Evolutionary conservation across 2,888 invertebrate genomes (phyloP).

Genomic region (Tigriopus californicus): DNA sequence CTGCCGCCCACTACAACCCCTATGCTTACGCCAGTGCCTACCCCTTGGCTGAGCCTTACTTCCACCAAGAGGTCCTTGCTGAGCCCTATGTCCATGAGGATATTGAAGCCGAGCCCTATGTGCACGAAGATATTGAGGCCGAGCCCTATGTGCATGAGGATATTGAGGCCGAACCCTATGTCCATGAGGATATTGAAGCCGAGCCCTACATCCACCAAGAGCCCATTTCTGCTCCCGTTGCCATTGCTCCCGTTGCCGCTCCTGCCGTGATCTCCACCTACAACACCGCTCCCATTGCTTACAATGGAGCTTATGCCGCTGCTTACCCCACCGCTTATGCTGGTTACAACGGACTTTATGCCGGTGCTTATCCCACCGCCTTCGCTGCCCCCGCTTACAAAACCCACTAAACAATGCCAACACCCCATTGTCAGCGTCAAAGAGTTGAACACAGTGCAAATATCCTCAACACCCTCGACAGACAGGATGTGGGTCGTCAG

Average conservation of each 20-base stretch:
- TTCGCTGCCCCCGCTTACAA: background rate
- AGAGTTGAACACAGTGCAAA: too few relatives aligned
- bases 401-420: too few relatives aligned
- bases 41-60: conserved; percentile 2
- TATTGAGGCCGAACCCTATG: background rate
- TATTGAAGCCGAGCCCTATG: background rate
- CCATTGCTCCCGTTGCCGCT: background rate
- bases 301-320: conserved; percentile 3
- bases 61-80: conserved; percentile 4
- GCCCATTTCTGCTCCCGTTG: background rate
- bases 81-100: background rate
- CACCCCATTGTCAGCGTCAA: too few relatives aligned
- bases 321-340: background rate
- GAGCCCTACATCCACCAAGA: conserved; percentile 13
- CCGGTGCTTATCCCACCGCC: conserved; percentile 4
- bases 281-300: background rate
- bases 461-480: too few relatives aligned
- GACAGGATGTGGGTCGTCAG: too few relatives aligned
- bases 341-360: background rate
- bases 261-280: background rate
- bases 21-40: conserved; percentile 1
- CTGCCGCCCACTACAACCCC: background rate
- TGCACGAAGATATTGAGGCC: conserved; percentile 1
- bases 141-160: background rate
- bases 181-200: background rate